Evolutionary conservation across 1,140 invertebrate genomes (phyloP), one percentile per base, ranked within the genome.

Genomic region (Doryteuthis pealeii): DNA sequence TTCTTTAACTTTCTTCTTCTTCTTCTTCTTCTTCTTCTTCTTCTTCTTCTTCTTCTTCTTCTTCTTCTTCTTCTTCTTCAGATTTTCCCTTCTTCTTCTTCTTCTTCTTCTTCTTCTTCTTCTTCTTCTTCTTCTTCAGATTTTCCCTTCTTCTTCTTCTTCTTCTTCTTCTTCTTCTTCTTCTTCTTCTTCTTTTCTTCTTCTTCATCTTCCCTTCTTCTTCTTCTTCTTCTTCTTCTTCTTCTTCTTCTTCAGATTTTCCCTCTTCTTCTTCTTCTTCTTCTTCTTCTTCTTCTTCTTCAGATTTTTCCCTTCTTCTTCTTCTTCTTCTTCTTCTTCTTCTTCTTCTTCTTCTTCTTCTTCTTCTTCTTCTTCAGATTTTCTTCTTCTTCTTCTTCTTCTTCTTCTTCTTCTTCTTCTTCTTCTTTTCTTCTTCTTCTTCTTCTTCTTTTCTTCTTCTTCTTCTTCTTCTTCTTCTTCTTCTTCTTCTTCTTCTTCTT

Each of bases 231-330:
- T n/a, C n/a, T n/a, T n/a, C n/a, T n/a, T n/a, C n/a, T n/a, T n/a
- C n/a, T n/a, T n/a, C n/a, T n/a, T n/a, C n/a, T n/a, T n/a, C n/a
- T n/a, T n/a, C 31, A 54, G 40, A 40, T 72, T 33, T 43, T 75
- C 58, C 54, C 45, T 75, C 54, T 75, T 75, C 6, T 65, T 65
- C 70, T 72, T 68, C 28, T 43, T 68, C 33, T 75, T 75, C 70
- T 26, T 65, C 5, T 72, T 31, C 22, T 54, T 45, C 71, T 58
- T n/a, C n/a, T 71, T 70, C 30, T 71, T 75, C 40, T 6, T 70
- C 66, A 14, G 22, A 49, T 54, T 75, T 49, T 1, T 33, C 54
- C 26, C 33, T 22, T 71, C 49, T 26, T 2, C 49, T 30, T 22
- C 28, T 28, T 32, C 71, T 49, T 70, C 33, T 26, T 62, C 31